Conservation (phyloP, 1,140 invertebrate genomes). For the Calosoma granatense region DNA sequence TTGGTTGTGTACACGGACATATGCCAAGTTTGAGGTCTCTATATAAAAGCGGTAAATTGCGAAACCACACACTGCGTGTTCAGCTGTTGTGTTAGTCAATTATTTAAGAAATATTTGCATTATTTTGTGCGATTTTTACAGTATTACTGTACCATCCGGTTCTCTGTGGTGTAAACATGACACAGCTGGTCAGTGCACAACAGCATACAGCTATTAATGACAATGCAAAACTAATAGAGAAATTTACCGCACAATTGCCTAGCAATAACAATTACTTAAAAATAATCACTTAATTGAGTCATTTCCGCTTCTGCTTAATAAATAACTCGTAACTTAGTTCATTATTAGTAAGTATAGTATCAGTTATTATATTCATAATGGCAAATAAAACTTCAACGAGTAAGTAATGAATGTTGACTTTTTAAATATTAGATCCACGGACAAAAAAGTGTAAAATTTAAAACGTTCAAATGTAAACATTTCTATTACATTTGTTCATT, state of each 20-base stretch:
- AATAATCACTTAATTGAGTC: conserved; percentile 1
- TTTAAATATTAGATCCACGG: not conserved
- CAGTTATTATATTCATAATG: not conserved
- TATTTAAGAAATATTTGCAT: not conserved
- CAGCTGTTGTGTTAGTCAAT: not conserved
- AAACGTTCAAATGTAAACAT: not conserved
- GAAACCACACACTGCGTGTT: not conserved
- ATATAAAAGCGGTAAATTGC: conserved; percentile 1
- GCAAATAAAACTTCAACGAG: too few species aligned
- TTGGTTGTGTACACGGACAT: too few species aligned
- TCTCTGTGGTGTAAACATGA: not conserved
- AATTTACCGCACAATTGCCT: not conserved
- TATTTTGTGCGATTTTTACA: not conserved
- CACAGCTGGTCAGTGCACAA: not conserved
- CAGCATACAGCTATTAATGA: not conserved
- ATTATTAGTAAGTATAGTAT: not conserved
- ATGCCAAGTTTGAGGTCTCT: not conserved
- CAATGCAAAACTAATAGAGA: conserved; percentile 5
- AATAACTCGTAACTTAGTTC: not conserved
- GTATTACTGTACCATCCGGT: not conserved
- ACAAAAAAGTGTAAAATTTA: not conserved
- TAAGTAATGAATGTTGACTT: too few species aligned
- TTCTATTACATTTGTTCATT: too few species aligned
- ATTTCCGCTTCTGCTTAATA: not conserved
- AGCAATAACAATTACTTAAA: conserved; percentile 6